Conservation (phyloP, 2,888 invertebrate genomes). For the Archaeoteleia sp. region DNA sequence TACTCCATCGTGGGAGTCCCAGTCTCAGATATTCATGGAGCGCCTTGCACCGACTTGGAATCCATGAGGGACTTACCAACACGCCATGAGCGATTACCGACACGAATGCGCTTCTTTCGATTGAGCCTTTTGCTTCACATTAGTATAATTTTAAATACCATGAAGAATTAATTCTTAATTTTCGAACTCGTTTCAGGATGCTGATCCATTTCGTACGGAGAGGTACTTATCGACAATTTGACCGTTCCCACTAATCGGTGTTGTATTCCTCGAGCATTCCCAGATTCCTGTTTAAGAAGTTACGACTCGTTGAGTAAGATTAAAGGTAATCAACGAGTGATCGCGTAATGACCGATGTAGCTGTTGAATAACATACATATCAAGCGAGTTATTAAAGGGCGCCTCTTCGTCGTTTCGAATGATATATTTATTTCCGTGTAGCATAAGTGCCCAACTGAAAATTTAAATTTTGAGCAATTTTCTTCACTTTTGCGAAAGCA, state of each 20-base stretch:
- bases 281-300: slow-evolving; percentile 50
- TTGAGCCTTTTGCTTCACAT: slow-evolving; percentile 29
- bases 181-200: slow-evolving; percentile 22
- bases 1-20: slow-evolving; percentile 69
- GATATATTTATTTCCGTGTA: slow-evolving; percentile 28
- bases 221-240: slow-evolving; percentile 46
- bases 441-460: neutral
- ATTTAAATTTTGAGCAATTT: slow-evolving; percentile 23
- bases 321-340: slow-evolving; percentile 53
- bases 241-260: slow-evolving; percentile 52
- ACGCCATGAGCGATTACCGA: slow-evolving; percentile 44
- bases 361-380: slow-evolving; percentile 52
- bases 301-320: slow-evolving; percentile 53
- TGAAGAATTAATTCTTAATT: slow-evolving; percentile 38
- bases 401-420: slow-evolving; percentile 20
- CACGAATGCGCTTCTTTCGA: slow-evolving; percentile 25
- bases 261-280: slow-evolving; percentile 51
- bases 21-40: slow-evolving; percentile 69
- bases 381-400: slow-evolving; percentile 49
- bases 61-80: slow-evolving; percentile 27
- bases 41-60: slow-evolving; percentile 50
- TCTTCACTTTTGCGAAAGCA: slow-evolving; percentile 37
- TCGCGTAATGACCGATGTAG: slow-evolving; percentile 52
- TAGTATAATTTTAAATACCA: slow-evolving; percentile 33
- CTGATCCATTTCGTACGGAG: slow-evolving; percentile 35